Base-by-base conservation (phyloP, 2,888 invertebrate species). In the Microplitis manilae region DNA sequence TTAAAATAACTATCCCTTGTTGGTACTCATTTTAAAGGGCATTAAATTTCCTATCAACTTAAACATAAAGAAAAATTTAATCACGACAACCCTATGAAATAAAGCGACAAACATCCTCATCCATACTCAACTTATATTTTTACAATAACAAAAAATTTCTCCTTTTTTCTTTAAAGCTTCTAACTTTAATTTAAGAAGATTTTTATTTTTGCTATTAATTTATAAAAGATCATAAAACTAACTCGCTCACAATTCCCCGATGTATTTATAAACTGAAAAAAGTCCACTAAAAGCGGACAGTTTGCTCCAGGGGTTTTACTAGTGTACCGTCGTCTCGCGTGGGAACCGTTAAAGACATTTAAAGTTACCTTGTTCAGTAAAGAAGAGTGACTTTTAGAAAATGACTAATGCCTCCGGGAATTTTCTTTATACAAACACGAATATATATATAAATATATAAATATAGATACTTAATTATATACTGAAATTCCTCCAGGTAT, bases 261-360 rank as follows among this genome's bases (percentile, higher is more conserved):
- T 50, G 13, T 30, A 30, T 50, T 50, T 17, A 64, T 15, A 20
- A 64, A 64, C 9, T 20, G 9, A 15, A 64, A 17, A 6, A 38
- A 68, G 40, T 40, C 15, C 13, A 50, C 13, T 50, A 50, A 50
- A 50, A 50, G 50, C 8, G 50, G 50, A 50, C 50, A 8, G 50
- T 13, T 50, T 50, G 50, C 50, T 50, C 9, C 50, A 9, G 9
- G 67, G 41, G 9, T 38, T 73, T 15, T 6, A 68, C 60, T 64
- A 17, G 59, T 41, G 50, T 67, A 65, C 40, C 65, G 60, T 38
- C 41, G 64, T 30, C 64, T 38, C 75, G 65, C 77, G 64, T 61
- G 80, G 72, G 74, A 77, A 77, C 77, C 76, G 76, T 79, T 79
- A 79, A 79, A 77, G 77, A 77, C 74, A 72, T 80, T 79, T 79